phyloP scores from a whole-genome alignment of 2,113 vertebrate genomes.

The Chlamydotis undulata region DNA sequence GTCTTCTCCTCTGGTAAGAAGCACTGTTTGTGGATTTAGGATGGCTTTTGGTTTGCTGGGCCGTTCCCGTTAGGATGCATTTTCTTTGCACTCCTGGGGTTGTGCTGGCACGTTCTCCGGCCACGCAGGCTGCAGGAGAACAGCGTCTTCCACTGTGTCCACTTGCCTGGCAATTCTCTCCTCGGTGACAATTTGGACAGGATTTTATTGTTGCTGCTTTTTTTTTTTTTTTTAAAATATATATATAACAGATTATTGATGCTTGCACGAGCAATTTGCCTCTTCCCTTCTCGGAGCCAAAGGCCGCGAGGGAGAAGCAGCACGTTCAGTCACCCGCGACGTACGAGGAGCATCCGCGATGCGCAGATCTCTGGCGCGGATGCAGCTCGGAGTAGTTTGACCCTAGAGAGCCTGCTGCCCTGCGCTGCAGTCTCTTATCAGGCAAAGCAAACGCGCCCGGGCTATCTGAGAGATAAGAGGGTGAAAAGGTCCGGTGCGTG shows the following conservation, averaged over 20 bases:
- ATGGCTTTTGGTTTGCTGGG: background rate
- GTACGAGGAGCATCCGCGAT: accelerated
- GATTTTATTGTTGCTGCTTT: background rate
- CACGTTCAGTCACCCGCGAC: accelerated
- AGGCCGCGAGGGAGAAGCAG: background rate
- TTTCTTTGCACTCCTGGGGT: background rate
- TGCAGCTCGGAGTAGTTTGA: background rate
- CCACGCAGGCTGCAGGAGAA: background rate
- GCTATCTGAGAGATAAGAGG: background rate
- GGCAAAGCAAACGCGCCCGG: background rate
- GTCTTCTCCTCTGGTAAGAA: background rate
- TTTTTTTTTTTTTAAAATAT: too few relatives aligned
- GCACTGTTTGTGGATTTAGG: background rate
- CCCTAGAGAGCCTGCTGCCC: accelerated
- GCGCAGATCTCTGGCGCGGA: background rate
- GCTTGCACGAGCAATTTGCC: background rate
- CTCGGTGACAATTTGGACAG: background rate
- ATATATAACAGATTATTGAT: background rate
- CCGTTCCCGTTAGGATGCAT: conserved; percentile 15
- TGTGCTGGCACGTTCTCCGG: accelerated
- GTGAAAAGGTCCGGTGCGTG: background rate
- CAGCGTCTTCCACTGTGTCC: background rate
- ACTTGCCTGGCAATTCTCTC: background rate
- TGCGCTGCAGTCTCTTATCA: background rate
- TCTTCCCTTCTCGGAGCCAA: background rate